Evolutionary conservation across 2,113 vertebrate species (phyloP).

Genomic region (Ammospiza nelsoni): DNA sequence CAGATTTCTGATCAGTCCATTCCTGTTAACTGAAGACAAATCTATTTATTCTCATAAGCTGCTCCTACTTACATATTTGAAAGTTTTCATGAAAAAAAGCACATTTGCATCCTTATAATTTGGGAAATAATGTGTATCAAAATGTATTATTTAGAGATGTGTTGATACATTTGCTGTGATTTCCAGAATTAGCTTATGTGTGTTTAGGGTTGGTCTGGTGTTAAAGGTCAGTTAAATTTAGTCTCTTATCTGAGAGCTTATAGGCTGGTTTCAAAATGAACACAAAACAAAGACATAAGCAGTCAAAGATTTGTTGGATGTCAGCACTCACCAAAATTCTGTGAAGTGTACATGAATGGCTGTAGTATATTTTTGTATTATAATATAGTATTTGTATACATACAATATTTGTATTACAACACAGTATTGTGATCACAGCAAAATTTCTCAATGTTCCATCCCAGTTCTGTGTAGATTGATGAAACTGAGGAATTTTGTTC

Average conservation of each 20-base stretch:
- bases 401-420: background rate
- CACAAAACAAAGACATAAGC: background rate
- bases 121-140: background rate
- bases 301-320: background rate
- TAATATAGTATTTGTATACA: background rate
- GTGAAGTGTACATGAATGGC: background rate
- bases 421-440: background rate
- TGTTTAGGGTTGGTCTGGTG: background rate
- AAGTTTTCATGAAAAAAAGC: background rate
- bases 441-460: background rate
- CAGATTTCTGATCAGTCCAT: background rate
- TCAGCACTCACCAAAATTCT: background rate
- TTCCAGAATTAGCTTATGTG: background rate
- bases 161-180: background rate
- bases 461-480: background rate
- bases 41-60: background rate
- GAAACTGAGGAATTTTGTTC: background rate
- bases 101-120: background rate
- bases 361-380: background rate
- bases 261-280: background rate
- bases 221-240: background rate
- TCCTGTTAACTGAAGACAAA: background rate
- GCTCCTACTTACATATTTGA: background rate
- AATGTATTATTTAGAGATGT: background rate
- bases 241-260: background rate